Evolutionary conservation across 2,113 vertebrate genomes (phyloP).

Genomic region (Notothenia rossii): DNA sequence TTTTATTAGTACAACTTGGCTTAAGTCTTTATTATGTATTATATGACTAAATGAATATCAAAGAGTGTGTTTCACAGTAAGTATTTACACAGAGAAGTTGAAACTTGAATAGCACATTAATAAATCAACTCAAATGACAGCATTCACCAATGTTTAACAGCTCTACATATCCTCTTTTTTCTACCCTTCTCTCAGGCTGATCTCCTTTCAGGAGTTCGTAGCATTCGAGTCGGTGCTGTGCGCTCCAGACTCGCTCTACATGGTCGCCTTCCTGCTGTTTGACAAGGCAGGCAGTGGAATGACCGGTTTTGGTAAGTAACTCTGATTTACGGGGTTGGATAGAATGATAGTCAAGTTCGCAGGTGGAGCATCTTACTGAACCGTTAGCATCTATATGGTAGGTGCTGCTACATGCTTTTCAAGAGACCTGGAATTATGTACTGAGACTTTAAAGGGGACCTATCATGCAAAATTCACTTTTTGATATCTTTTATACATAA

Average conservation of each 20-base stretch:
- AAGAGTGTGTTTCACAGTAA: constrained; percentile 37
- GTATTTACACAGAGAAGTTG: constrained; percentile 30
- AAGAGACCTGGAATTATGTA: constrained; percentile 5
- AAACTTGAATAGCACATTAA: constrained; percentile 22
- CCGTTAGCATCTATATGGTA: not conserved
- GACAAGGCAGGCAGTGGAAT: constrained; percentile 91
- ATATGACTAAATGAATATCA: constrained; percentile 34
- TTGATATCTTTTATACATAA: no score
- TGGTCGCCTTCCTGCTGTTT: constrained; percentile 92
- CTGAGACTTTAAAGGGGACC: not conserved
- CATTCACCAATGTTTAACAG: constrained; percentile 42
- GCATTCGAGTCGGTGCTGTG: constrained; percentile 91
- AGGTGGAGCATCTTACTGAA: not conserved
- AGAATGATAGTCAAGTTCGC: not conserved
- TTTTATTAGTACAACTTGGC: constrained; percentile 42
- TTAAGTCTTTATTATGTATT: constrained; percentile 36
- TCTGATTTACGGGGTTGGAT: constrained; percentile 21
- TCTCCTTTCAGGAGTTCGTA: constrained; percentile 93
- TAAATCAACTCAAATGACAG: constrained; percentile 38
- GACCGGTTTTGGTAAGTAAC: constrained; percentile 88
- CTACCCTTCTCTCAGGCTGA: constrained; percentile 81
- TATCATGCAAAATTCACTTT: no score
- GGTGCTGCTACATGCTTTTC: not conserved
- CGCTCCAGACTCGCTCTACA: constrained; percentile 89
- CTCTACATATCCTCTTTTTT: constrained; percentile 14